These are phyloP conservation scores for Chirona hameri DNA, from an alignment of 2,888 invertebrate genomes.

Conservation along the genomic window DNA sequence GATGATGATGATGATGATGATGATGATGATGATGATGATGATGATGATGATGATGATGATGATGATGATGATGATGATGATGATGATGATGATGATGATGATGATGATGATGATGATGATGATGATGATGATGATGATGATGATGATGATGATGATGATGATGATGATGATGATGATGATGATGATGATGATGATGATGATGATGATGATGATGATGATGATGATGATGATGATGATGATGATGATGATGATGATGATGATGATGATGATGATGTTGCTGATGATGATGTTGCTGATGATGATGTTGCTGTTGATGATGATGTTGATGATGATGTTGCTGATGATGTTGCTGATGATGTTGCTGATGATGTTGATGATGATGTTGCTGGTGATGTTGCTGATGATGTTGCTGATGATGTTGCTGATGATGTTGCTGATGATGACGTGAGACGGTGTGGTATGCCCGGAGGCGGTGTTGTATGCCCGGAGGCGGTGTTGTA, in stretches of 20 bases:
- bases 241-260: constrained; percentile 22
- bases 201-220: constrained; percentile 22
- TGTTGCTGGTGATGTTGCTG: too few relatives aligned
- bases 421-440: too few relatives aligned
- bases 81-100: constrained; percentile 22
- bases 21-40: constrained; percentile 22
- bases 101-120: constrained; percentile 22
- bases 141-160: constrained; percentile 22
- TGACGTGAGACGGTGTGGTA: too few relatives aligned
- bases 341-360: too few relatives aligned
- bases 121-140: constrained; percentile 22
- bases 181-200: constrained; percentile 22
- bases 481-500: too few relatives aligned
- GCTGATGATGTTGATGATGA: too few relatives aligned
- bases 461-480: too few relatives aligned
- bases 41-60: constrained; percentile 22
- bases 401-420: too few relatives aligned
- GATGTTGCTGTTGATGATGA: too few relatives aligned
- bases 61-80: constrained; percentile 22
- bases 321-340: too few relatives aligned
- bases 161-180: constrained; percentile 22
- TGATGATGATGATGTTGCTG: too few relatives aligned
- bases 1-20: constrained; percentile 22
- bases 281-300: too few relatives aligned
- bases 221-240: constrained; percentile 22